Conservation (phyloP, 2,888 invertebrate genomes). For the Caenorhabditis sp. region DNA sequence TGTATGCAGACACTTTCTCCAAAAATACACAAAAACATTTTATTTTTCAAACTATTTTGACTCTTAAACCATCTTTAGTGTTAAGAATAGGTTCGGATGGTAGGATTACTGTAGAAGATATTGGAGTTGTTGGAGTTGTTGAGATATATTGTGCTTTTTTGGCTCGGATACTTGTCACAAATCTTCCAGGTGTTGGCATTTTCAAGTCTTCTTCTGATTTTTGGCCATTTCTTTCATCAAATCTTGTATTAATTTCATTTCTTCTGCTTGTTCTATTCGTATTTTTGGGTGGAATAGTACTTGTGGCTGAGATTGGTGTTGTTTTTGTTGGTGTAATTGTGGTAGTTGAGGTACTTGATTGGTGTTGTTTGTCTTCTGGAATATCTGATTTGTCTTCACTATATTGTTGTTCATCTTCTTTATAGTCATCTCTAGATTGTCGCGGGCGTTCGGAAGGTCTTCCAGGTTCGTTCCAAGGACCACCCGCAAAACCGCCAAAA, state of each 20-base stretch:
- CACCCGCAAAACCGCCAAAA: conserved; percentile 45
- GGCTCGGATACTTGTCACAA: conserved; percentile 39
- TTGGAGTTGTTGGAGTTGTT: neutral
- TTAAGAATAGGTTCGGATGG: neutral
- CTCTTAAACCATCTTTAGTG: neutral
- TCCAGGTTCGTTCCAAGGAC: conserved; percentile 42
- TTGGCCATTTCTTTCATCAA: neutral
- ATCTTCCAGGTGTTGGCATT: conserved; percentile 32
- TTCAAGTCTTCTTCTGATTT: conserved; percentile 2
- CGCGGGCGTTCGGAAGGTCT: conserved; percentile 31
- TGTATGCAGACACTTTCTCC: no score
- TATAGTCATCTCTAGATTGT: conserved; percentile 21
- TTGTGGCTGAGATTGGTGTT: neutral
- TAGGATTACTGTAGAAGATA: neutral
- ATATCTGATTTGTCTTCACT: conserved; percentile 31
- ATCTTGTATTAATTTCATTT: conserved; percentile 7
- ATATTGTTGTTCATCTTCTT: conserved; percentile 29
- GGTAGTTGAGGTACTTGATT: neutral
- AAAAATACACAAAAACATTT: no score
- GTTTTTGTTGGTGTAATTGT: neutral
- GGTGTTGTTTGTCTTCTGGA: conserved; percentile 19
- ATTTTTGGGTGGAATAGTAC: conserved; percentile 36
- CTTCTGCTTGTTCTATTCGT: conserved; percentile 12
- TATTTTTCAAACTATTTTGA: neutral
- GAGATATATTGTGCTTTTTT: conserved; percentile 9